phyloP scores from a whole-genome alignment of 1,140 invertebrate species.

The Cataglyphis hispanica region DNA sequence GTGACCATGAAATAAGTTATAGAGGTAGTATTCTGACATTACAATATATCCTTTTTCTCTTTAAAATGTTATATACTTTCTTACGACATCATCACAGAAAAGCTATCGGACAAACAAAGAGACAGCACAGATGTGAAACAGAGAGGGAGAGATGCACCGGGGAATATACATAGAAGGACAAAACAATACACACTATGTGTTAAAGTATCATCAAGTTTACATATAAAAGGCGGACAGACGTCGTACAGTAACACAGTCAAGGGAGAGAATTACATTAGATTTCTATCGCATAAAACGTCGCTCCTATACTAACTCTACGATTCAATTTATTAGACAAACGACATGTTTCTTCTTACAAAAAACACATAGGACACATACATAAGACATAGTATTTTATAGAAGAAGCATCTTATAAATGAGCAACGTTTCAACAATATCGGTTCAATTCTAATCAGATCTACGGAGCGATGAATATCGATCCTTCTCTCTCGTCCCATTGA shows the following conservation, averaged over 20 bases:
- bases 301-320: constrained; percentile 21
- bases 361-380: constrained; percentile 14
- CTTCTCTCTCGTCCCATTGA: constrained; percentile 19
- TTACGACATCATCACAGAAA: not conserved
- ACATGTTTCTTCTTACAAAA: not conserved
- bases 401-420: not conserved
- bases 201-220: constrained; percentile 34
- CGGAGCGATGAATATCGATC: constrained; percentile 4
- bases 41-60: not conserved
- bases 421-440: not conserved
- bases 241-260: constrained; percentile 11
- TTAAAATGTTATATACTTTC: not conserved
- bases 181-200: constrained; percentile 19
- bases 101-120: not conserved
- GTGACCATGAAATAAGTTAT: constrained; percentile 27
- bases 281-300: not conserved
- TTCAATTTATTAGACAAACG: constrained; percentile 26
- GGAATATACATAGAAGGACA: not conserved
- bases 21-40: not conserved
- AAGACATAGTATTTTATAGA: constrained; percentile 2
- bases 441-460: constrained; percentile 52
- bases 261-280: constrained; percentile 11
- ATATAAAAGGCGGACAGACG: constrained; percentile 42
- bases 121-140: not conserved
- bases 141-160: not conserved